Conservation (phyloP, 2,113 vertebrate genomes). For the Neofelis nebulosa region DNA sequence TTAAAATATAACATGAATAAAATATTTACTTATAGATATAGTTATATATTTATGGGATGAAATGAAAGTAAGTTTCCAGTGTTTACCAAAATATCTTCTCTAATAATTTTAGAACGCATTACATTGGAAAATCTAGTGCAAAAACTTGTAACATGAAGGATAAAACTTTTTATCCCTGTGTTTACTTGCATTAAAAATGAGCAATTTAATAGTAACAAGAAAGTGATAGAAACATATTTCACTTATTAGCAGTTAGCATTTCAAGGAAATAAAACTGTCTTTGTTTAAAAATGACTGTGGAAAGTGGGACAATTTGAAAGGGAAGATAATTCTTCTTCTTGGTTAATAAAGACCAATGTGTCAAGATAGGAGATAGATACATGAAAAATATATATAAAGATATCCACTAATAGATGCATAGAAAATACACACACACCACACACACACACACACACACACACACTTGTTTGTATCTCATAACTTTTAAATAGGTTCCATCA, state of each 20-base stretch:
- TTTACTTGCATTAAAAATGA: slow-evolving; percentile 1
- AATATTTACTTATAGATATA: slow-evolving; percentile 66
- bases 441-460: background rate
- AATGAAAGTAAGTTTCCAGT: slow-evolving; percentile 46
- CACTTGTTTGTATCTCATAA: background rate
- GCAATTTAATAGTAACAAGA: background rate
- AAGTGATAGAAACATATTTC: slow-evolving; percentile 11
- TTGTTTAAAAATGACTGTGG: slow-evolving; percentile 33
- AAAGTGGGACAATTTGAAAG: slow-evolving; percentile 5
- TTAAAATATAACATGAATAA: slow-evolving; percentile 62
- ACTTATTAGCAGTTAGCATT: background rate
- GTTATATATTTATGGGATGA: slow-evolving; percentile 60
- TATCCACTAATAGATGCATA: background rate
- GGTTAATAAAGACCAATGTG: background rate
- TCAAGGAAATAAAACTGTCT: background rate
- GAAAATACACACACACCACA: background rate
- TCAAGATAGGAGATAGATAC: background rate
- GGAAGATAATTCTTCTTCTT: background rate
- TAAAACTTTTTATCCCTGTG: slow-evolving; percentile 1
- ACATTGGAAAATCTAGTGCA: background rate
- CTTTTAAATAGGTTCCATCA: background rate
- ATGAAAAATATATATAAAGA: background rate
- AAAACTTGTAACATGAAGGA: background rate
- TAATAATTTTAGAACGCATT: slow-evolving; percentile 47
- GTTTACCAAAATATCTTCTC: slow-evolving; percentile 14